Percentiles rank a stretch among this genome's conserved stretches.
These are phyloP conservation scores for Tadarida brasiliensis DNA, from an alignment of 2,797 vertebrate species.

Conservation along the genomic window DNA sequence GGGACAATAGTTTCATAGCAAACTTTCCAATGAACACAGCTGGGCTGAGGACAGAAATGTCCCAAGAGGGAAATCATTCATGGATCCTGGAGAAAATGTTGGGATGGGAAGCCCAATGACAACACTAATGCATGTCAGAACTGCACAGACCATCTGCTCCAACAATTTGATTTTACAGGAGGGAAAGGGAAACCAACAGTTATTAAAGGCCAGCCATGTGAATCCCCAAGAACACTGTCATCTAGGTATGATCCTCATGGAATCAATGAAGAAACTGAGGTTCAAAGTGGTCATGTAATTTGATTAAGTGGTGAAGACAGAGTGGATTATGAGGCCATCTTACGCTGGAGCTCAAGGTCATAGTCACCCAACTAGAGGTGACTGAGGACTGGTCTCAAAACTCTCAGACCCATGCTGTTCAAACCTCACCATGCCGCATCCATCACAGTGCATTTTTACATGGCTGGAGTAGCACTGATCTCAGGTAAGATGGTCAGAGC, in stretches of 20 bases:
- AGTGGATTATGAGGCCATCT: background rate
- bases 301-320: background rate
- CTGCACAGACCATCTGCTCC: background rate
- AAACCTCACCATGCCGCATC: background rate
- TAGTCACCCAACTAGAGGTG: background rate
- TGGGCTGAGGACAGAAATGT: constrained; percentile 43
- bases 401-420: background rate
- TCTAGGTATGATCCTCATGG: background rate
- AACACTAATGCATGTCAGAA: background rate
- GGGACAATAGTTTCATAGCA: constrained; percentile 82
- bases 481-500: background rate
- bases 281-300: background rate
- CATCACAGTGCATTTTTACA: background rate
- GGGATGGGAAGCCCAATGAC: background rate
- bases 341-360: background rate
- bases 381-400: background rate
- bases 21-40: constrained; percentile 76
- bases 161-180: background rate
- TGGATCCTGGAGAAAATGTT: background rate
- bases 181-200: background rate
- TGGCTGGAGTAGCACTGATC: background rate
- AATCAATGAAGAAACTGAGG: background rate
- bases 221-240: background rate
- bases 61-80: constrained; percentile 59
- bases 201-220: background rate